phyloP scores from a whole-genome alignment of 2,888 invertebrate genomes.

The Thymelicus acteon region DNA sequence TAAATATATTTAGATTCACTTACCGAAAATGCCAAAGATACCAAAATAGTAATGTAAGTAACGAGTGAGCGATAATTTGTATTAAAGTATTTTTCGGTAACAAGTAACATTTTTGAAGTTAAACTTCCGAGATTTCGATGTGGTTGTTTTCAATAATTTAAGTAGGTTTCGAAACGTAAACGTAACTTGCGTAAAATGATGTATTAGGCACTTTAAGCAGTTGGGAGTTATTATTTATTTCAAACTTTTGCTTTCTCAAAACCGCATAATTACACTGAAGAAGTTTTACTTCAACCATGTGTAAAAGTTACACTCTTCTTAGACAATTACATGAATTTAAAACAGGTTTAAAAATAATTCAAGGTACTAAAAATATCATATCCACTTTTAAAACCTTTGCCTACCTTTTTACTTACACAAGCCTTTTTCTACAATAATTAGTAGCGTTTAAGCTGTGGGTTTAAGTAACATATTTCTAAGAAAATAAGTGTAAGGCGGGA shows the following conservation, averaged over 20 bases:
- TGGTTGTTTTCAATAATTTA: not conserved
- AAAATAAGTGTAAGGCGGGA: too few relatives aligned
- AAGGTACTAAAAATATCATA: conserved; percentile 1
- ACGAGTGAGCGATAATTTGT: not conserved
- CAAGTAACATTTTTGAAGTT: not conserved
- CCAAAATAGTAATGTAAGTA: conserved; percentile 11
- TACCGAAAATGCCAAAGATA: conserved; percentile 34
- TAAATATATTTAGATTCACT: conserved; percentile 8
- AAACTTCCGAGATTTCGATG: not conserved
- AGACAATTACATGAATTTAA: not conserved
- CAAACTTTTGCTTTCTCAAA: too few relatives aligned
- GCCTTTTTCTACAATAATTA: not conserved
- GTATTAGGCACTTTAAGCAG: too few relatives aligned
- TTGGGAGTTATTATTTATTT: not conserved
- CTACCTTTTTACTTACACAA: not conserved
- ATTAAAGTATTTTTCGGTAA: conserved; percentile 20
- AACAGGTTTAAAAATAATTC: not conserved
- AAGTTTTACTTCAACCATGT: not conserved
- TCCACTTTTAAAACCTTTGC: conserved; percentile 2
- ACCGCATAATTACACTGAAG: not conserved
- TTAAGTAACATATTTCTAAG: too few relatives aligned
- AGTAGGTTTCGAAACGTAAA: too few relatives aligned
- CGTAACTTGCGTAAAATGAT: too few relatives aligned
- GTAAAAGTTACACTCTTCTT: not conserved
- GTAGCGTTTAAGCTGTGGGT: too few relatives aligned